phyloP scores from a whole-genome alignment of 1,140 invertebrate species.

The Octopus sinensis region DNA sequence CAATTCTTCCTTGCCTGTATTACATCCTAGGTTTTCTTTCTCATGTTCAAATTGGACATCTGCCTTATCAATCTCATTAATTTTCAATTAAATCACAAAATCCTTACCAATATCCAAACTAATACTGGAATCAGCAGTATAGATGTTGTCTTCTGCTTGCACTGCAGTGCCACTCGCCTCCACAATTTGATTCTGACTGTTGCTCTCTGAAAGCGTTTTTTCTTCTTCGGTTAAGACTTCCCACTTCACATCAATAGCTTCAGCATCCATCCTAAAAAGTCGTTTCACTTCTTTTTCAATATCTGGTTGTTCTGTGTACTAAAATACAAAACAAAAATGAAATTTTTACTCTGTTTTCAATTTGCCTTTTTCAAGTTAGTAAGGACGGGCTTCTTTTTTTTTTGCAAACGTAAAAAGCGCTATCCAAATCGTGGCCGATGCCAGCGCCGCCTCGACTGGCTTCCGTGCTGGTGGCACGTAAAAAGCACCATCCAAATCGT shows the following conservation, averaged over 20 bases:
- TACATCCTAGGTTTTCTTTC: no score
- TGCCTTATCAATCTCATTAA: no score
- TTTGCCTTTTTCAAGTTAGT: no score
- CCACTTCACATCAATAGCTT: slow-evolving; percentile 85
- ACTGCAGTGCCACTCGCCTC: slow-evolving; percentile 22
- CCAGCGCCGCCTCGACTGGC: no score
- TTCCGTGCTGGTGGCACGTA: no score
- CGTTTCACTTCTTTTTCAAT: slow-evolving; percentile 95
- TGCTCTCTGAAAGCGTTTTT: slow-evolving; percentile 37
- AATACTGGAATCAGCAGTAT: slow-evolving; percentile 26
- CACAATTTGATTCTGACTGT: slow-evolving; percentile 18
- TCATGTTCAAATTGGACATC: no score
- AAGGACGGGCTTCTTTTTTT: no score
- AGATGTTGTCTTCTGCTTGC: slow-evolving; percentile 21
- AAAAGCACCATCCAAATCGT: no score
- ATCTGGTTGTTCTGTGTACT: slow-evolving; percentile 90
- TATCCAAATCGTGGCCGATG: no score
- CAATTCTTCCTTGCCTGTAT: no score
- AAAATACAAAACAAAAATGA: slow-evolving; percentile 19
- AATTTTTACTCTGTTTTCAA: no score
- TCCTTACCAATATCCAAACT: slow-evolving; percentile 41
- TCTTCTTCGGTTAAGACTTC: slow-evolving; percentile 87
- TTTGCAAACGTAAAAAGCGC: no score
- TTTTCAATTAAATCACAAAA: neutral
- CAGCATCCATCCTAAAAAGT: slow-evolving; percentile 85